A percentile compares a stretch with the other conserved stretches of the same genome.
phyloP scores from a whole-genome alignment of 2,888 invertebrate genomes.

The Parnassius glacialis region DNA sequence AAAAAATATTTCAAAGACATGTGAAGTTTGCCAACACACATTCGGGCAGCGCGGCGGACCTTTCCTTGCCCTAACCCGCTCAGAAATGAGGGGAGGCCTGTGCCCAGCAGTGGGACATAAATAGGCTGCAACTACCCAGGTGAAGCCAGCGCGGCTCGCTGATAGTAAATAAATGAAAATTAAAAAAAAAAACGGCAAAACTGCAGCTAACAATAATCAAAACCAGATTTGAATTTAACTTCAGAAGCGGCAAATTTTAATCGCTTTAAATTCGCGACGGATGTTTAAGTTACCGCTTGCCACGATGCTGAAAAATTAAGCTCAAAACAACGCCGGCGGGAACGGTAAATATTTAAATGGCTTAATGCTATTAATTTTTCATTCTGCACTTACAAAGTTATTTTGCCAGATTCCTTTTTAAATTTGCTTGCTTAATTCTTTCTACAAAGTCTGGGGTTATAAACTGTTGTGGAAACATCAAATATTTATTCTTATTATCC shows the following conservation, averaged over 20 bases:
- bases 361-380: constrained; percentile 25
- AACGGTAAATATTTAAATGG: constrained; percentile 23
- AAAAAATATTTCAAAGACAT: too few relatives aligned
- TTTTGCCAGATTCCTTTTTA: constrained; percentile 10
- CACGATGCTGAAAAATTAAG: constrained; percentile 16
- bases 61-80: too few relatives aligned
- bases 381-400: constrained; percentile 17
- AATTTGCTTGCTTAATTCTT: constrained; percentile 10
- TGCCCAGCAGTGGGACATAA: too few relatives aligned
- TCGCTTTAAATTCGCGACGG: constrained; percentile 12
- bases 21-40: too few relatives aligned
- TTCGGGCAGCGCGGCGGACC: too few relatives aligned
- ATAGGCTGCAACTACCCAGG: too few relatives aligned
- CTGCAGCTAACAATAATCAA: not conserved
- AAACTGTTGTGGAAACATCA: not conserved
- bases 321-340: constrained; percentile 21
- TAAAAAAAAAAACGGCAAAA: not conserved
- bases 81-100: too few relatives aligned
- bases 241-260: constrained; percentile 10
- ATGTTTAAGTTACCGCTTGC: constrained; percentile 6
- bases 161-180: too few relatives aligned
- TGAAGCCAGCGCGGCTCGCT: too few relatives aligned
- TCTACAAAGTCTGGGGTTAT: constrained; percentile 3
- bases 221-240: constrained; percentile 4
- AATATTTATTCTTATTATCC: not conserved